Evolutionary conservation across 2,888 invertebrate genomes (phyloP), one percentile per base, ranked within the genome.

Genomic region (Cheilosia grossa): DNA sequence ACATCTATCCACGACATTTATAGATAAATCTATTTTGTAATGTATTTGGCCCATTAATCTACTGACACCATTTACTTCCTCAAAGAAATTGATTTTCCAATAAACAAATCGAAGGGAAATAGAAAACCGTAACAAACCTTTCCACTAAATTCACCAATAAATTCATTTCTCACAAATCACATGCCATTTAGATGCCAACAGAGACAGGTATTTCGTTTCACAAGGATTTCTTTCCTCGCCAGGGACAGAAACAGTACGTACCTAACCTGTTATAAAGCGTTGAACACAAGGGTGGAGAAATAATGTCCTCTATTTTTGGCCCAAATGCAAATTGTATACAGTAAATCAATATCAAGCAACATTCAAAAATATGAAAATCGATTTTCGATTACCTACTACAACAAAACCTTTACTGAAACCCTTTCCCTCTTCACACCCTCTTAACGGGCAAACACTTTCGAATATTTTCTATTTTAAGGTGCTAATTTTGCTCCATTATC

Each of bases 401-500:
- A 21, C 53, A 44, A 47, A 44, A 63, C 17, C 6, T 54, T 61
- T 51, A 33, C 40, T n/a, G 19, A 30, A 59, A 27, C 42, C 44
- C 33, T 63, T 66, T 64, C 72, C 1, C 33, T 37, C 40, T 9
- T 24, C 33, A 37, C 21, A 37, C 21, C 6, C 51, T n/a, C 19
- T 64, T 47, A 3, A 3, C 51, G 4, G 1, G 17, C 21, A 58
- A 24, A 53, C 58, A 64, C 40, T 64, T 72, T 61, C 10, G 53
- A 66, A 73, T 61, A 61, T 54, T 61, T 74, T 80, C 61, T 61
- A 69, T 80, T 67, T 75, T 61, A 67, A 80, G 80, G 80, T 74
- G 80, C 80, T 67, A 74, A 80, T 79, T 73, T 80, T 47, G 44
- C 64, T 74, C 54, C 63, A 75, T 81, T 74, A 81, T 74, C 74